Percentiles rank a stretch among this genome's conserved stretches.
These are phyloP conservation scores for Tachyglossus aculeatus DNA, from an alignment of 2,797 vertebrate species.

Conservation along the genomic window DNA sequence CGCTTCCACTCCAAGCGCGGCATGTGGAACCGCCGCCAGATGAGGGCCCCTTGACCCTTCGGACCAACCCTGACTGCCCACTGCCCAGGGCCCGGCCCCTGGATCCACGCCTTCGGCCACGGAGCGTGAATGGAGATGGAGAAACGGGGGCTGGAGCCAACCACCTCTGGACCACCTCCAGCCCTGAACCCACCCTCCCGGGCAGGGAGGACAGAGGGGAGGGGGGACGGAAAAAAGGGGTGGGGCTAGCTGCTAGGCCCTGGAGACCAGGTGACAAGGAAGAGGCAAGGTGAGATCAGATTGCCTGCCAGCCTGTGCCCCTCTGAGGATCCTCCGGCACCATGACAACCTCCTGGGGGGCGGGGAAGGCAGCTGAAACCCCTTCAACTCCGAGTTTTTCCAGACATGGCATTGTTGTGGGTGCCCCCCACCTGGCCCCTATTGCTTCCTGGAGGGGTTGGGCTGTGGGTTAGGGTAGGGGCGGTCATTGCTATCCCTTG, in stretches of 20 bases:
- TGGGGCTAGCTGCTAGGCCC: background rate
- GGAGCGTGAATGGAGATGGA: background rate
- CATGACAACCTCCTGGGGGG: too few species aligned
- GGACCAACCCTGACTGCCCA: fast-evolving
- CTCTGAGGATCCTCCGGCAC: too few species aligned
- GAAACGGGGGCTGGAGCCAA: background rate
- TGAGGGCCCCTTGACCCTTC: slow-evolving; percentile 45
- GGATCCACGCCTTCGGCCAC: background rate
- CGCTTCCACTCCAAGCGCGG: slow-evolving; percentile 92
- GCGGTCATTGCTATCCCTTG: too few species aligned
- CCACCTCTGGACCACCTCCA: background rate
- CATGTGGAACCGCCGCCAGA: slow-evolving; percentile 90
- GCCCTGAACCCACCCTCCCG: background rate
- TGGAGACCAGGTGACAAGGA: background rate
- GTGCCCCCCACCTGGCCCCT: too few species aligned
- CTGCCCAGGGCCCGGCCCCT: slow-evolving; percentile 10
- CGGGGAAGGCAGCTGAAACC: too few species aligned
- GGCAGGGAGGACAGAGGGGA: background rate
- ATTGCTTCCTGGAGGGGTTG: too few species aligned
- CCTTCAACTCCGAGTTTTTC: too few species aligned
- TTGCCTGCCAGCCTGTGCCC: too few species aligned
- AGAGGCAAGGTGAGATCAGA: too few species aligned
- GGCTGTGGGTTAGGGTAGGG: too few species aligned
- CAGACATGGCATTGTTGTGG: too few species aligned
- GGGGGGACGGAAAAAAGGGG: background rate